Percentiles rank a stretch among this genome's conserved stretches.
These are phyloP conservation scores for Chromoteleia sp. DNA, from an alignment of 2,888 invertebrate species.

Conservation along the genomic window DNA sequence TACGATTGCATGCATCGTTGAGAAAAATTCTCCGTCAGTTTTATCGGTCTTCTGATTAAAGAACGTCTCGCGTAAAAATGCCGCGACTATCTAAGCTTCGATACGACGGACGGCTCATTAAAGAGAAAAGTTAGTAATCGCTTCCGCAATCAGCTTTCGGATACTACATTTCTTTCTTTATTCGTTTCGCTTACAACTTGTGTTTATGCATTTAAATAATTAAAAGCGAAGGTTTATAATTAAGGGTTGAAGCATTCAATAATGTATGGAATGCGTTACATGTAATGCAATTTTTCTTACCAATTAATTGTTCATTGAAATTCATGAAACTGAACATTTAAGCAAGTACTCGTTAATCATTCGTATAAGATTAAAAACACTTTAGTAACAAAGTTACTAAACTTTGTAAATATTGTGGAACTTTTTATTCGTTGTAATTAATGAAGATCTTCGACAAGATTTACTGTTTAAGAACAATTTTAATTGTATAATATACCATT, in stretches of 20 bases:
- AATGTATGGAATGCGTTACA: no score
- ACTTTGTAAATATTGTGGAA: conserved; percentile 5
- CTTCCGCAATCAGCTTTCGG: conserved; percentile 56
- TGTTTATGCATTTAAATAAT: conserved; percentile 33
- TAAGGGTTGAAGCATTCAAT: no score
- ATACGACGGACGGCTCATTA: conserved; percentile 59
- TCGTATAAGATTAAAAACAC: no score
- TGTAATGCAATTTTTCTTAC: no score
- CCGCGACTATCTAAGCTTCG: conserved; percentile 55
- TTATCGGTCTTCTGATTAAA: conserved; percentile 57
- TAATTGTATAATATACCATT: conserved; percentile 37
- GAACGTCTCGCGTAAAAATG: conserved; percentile 54
- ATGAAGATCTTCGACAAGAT: conserved; percentile 23
- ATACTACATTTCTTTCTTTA: conserved; percentile 40
- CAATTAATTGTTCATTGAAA: no score
- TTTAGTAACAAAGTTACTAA: background rate
- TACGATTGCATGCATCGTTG: conserved; percentile 32
- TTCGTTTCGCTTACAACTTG: conserved; percentile 34
- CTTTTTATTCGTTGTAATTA: conserved; percentile 24
- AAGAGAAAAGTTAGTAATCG: conserved; percentile 56
- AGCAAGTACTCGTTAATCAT: no score
- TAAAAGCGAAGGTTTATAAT: background rate
- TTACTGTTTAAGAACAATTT: conserved; percentile 23
- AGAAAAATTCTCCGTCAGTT: conserved; percentile 59
- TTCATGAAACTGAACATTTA: background rate